Conservation (phyloP, 2,797 vertebrate genomes). For the Limosa lapponica region DNA sequence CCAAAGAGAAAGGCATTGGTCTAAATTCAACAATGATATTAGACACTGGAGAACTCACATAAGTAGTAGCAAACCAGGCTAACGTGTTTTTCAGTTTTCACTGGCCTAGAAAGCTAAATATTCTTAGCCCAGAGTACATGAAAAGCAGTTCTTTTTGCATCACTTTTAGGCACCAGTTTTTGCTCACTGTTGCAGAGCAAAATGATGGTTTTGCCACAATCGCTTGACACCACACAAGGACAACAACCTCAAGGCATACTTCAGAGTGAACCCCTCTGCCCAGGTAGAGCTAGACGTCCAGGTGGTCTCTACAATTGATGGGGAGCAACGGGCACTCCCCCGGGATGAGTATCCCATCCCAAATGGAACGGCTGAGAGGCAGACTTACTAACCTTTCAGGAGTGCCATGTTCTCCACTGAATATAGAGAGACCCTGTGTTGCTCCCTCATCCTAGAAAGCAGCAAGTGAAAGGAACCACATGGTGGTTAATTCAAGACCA, state of each 20-base stretch:
- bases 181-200: neutral
- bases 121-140: neutral
- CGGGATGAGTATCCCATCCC: neutral
- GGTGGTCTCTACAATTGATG: accelerated
- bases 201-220: neutral
- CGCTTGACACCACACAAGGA: neutral
- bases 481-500: neutral
- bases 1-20: neutral
- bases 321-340: neutral
- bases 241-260: neutral
- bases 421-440: neutral
- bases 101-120: neutral
- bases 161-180: neutral
- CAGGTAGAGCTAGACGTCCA: neutral
- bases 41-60: neutral
- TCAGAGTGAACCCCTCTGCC: accelerated
- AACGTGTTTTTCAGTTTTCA: neutral
- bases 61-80: neutral
- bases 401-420: neutral
- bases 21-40: neutral
- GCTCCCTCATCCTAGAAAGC: neutral
- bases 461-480: neutral
- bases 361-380: accelerated
- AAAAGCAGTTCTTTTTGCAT: neutral
- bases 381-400: neutral